Percentiles rank a stretch among this genome's conserved stretches.
These are phyloP conservation scores for Gorsachius goisagi DNA, from an alignment of 2,113 vertebrate species.

Conservation along the genomic window DNA sequence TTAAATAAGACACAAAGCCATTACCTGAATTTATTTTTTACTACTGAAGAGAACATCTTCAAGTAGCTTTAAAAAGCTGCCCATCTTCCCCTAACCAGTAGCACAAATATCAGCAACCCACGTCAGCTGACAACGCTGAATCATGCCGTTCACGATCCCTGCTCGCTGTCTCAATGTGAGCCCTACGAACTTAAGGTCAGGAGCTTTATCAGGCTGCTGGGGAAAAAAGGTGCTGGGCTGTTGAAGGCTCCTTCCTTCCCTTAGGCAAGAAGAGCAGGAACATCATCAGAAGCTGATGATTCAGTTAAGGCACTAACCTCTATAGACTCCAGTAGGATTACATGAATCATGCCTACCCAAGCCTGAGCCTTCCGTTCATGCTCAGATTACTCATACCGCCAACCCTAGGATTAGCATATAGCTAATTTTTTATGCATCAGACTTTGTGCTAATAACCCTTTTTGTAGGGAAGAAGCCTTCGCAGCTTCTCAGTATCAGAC, in stretches of 20 bases:
- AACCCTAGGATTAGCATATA: background rate
- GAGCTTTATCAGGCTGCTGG: background rate
- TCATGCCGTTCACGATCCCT: background rate
- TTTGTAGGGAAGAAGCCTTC: background rate
- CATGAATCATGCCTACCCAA: slow-evolving; percentile 11
- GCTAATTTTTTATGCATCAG: background rate
- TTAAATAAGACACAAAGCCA: background rate
- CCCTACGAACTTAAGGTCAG: background rate
- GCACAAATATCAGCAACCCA: background rate
- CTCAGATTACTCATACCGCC: slow-evolving; percentile 16
- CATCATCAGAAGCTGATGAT: background rate
- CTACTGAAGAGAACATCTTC: background rate
- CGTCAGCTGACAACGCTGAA: background rate
- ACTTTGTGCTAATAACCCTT: background rate
- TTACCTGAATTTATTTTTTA: background rate
- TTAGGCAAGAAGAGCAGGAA: background rate
- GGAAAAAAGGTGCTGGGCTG: background rate
- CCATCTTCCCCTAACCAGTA: background rate
- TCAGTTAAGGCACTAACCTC: slow-evolving; percentile 14
- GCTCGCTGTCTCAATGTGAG: background rate
- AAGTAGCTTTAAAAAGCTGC: background rate
- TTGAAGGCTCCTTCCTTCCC: background rate
- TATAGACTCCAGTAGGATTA: background rate
- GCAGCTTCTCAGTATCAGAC: background rate
- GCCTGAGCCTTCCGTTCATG: background rate